Conservation (phyloP, 2,888 invertebrate species). For the Aproaerema taeniolella region DNA sequence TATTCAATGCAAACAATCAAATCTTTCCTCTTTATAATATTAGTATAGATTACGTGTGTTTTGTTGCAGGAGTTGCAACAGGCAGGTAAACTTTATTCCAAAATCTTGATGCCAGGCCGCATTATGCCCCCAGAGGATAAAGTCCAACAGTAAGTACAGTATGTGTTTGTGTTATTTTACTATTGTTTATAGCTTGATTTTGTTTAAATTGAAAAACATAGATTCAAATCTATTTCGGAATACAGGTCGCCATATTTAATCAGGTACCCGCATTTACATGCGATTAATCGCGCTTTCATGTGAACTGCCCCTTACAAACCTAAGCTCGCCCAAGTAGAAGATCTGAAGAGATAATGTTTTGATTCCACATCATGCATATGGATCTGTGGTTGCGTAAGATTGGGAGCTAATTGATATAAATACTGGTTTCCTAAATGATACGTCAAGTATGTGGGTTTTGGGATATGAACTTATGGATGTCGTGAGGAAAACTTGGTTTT, state of each 20-base stretch:
- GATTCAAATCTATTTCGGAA: no score
- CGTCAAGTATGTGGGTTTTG: conserved; percentile 1
- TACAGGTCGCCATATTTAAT: conserved; percentile 6
- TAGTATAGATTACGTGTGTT: no score
- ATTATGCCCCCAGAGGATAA: conserved; percentile 52
- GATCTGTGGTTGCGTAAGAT: conserved; percentile 12
- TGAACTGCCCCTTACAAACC: conserved; percentile 16
- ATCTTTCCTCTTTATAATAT: no score
- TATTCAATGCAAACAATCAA: no score
- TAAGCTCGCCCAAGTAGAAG: conserved; percentile 36
- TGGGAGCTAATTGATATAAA: conserved; percentile 13
- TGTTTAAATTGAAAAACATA: background rate
- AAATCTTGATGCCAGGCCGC: conserved; percentile 63
- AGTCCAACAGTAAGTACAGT: conserved; percentile 54
- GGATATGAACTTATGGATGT: no score
- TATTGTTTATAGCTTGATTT: no score
- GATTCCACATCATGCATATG: conserved; percentile 13
- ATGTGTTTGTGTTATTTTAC: background rate
- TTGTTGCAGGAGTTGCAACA: conserved; percentile 56
- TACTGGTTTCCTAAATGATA: conserved; percentile 1
- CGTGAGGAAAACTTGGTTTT: no score
- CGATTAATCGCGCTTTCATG: conserved; percentile 35
- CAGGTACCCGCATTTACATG: conserved; percentile 23
- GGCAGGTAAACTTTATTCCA: conserved; percentile 54
- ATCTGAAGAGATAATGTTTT: conserved; percentile 27